Evolutionary conservation across 2,797 vertebrate species (phyloP), one percentile per base, ranked within the genome.

Genomic region (Megaceryle alcyon): DNA sequence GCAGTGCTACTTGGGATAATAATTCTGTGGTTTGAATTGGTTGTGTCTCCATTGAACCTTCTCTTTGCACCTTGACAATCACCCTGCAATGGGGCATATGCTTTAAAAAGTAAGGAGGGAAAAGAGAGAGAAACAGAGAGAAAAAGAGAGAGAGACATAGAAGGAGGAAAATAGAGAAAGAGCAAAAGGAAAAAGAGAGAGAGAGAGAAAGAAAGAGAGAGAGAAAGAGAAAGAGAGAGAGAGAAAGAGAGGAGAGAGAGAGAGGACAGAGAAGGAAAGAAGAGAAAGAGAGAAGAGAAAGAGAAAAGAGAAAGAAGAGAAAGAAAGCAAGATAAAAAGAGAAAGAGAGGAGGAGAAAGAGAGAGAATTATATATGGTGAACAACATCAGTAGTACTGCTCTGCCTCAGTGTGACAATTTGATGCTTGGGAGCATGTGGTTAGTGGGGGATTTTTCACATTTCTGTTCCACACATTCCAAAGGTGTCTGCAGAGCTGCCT

Each of bases 391-490:
- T 72, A 90, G 41, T 51, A 57, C 41, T 94, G 46, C 71, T 87
- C 53, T 43, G 51, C 68, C 43, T 75, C 82, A 84, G n/a, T 57
- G 85, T 91, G 64, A 63, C 63, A 56, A 12, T 79, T 89, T 2
- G 0, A 1, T 77, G 71, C 93, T 93, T 68, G 70, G 75, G 29
- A 93, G 86, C 86, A 93, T 88, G 86, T 90, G 91, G 79, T 93
- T 86, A 90, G 54, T 16, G 14, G 33, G 8, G 37, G 19, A 80
- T 75, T 90, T 93, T 92, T 91, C 68, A 66, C 0, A 0, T 75
- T 95, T 88, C 65, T 85, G 31, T 88, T 96, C 66, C 70, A 35
- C 39, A 12, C 13, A 25, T 92, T 95, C 96, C 88, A 73, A 39
- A 60, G 72, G 76, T 3, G 3, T 19, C 64, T 93, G 54, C 33